Base-by-base conservation (phyloP, 1,140 invertebrate genomes). In the Tetramorium alpestre region DNA sequence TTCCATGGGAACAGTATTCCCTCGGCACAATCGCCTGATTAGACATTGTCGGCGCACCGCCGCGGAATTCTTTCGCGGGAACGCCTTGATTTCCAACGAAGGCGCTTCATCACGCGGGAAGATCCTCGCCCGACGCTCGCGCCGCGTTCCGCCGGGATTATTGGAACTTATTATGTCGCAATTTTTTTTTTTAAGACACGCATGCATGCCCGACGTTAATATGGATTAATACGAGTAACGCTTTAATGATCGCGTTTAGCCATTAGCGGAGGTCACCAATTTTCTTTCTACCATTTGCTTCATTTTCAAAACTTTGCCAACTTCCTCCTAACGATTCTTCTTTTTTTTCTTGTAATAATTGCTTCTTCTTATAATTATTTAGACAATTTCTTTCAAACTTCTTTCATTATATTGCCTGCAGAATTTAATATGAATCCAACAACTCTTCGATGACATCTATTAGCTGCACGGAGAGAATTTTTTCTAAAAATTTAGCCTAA, bases 1-100 rank as follows among this genome's bases (percentile, higher is more conserved):
- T 94, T 94, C 92, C 91, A 93, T 92, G 92, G 92, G 92, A 94
- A 93, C 91, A 92, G 92, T 94, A 93, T 93, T 93, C 91, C 91
- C 91, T 88, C 85, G 82, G 80, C 18, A 90, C 81, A 88, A 91
- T 88, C 90, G 90, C 87, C 77, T 88, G 86, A 90, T 90, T 90
- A 90, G 86, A 85, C 81, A 73, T 80, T 78, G 86, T 80, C 58
- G 85, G 78, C 69, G 86, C 62, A 72, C 72, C 73, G 41, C 56
- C 41, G 22, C 65, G 51, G 75, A 60, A 84, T 78, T 86, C 88
- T 62, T 49, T 65, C 65, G 69, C 72, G 51, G 65, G 88, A 90
- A 90, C 87, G 49, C 89, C 80, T 85, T 64, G 80, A 81, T 90
- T 90, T 87, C 62, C 88, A 76, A 84, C 18, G 56, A 25, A 54